Evolutionary conservation across 2,113 vertebrate genomes (phyloP).

Genomic region (Indri indri): DNA sequence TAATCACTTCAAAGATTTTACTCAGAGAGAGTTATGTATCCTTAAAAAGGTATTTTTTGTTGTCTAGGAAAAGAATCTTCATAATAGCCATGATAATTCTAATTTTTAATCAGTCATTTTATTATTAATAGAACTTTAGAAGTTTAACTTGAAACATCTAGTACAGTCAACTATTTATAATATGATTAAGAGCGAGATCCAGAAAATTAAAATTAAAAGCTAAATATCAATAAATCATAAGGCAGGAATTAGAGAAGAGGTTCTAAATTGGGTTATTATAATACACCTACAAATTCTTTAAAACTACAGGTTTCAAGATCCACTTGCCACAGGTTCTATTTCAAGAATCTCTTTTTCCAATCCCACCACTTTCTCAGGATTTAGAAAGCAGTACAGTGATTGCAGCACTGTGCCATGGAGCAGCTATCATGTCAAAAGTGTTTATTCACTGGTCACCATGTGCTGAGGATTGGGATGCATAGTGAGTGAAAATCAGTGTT

Average conservation of each 20-base stretch:
- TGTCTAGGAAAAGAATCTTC: background rate
- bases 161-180: background rate
- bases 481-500: background rate
- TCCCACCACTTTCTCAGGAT: background rate
- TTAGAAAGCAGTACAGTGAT: background rate
- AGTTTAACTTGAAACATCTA: background rate
- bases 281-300: background rate
- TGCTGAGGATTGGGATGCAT: background rate
- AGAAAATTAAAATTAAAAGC: background rate
- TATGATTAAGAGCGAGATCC: background rate
- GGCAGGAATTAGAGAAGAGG: background rate
- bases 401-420: background rate
- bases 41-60: background rate
- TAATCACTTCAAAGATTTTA: background rate
- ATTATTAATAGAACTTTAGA: background rate
- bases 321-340: background rate
- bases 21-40: background rate
- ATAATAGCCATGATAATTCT: background rate
- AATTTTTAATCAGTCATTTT: background rate
- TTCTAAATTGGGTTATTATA: background rate
- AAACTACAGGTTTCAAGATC: background rate
- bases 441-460: background rate
- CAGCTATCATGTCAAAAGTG: background rate
- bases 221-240: background rate
- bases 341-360: background rate